A percentile compares a stretch with the other conserved stretches of the same genome.
Conservation (phyloP, 2,113 vertebrate species). For the Rhinolophus ferrumequinum region DNA sequence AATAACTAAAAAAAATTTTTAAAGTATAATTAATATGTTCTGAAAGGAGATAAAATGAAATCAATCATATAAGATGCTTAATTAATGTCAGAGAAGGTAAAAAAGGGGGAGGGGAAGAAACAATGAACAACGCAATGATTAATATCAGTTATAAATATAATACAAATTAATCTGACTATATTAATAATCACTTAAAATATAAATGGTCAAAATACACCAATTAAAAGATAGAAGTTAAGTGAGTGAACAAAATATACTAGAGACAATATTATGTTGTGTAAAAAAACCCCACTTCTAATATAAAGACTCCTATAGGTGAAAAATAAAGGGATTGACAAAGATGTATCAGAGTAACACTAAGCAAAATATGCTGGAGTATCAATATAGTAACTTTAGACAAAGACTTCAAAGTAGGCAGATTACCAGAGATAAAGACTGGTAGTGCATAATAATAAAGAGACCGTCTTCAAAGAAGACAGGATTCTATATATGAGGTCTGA, state of each 20-base stretch:
- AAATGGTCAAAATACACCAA: not conserved
- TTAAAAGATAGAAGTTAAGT: not conserved
- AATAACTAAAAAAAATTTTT: not conserved
- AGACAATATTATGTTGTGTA: not conserved
- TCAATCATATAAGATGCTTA: not conserved
- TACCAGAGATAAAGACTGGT: not conserved
- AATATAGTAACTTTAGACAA: not conserved
- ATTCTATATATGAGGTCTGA: not conserved
- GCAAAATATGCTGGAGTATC: not conserved
- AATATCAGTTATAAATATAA: not conserved
- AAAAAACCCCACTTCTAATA: not conserved
- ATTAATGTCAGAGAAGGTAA: not conserved
- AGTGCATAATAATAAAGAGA: not conserved
- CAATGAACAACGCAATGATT: not conserved
- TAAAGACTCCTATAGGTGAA: not conserved
- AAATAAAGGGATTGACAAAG: not conserved
- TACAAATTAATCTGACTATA: not conserved
- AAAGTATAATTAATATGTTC: not conserved
- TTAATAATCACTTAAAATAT: not conserved
- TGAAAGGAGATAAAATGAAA: not conserved
- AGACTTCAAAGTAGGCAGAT: not conserved
- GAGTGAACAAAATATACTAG: not conserved
- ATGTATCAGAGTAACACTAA: not conserved
- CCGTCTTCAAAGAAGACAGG: not conserved
- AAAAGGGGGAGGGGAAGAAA: not conserved